Evolutionary conservation across 2,797 vertebrate species (phyloP).

Genomic region (Chrosomus eos): DNA sequence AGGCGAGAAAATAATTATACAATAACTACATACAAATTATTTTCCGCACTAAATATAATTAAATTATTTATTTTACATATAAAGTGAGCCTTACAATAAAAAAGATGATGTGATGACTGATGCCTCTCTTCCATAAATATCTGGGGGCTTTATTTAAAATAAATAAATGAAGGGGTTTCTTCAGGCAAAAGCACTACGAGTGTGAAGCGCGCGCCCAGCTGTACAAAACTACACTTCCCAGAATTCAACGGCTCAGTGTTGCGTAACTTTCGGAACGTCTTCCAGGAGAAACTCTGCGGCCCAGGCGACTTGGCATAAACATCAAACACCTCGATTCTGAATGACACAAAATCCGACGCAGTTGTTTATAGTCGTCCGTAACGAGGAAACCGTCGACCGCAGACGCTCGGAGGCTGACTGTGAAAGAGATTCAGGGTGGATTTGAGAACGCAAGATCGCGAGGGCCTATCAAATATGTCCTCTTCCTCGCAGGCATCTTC

Average conservation of each 20-base stretch:
- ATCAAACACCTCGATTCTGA: constrained; percentile 67
- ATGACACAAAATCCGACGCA: constrained; percentile 38
- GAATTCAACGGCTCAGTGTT: constrained; percentile 66
- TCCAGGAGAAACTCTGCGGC: constrained; percentile 71
- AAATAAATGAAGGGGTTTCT: not conserved
- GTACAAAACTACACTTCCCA: constrained; percentile 70
- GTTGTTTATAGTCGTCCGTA: constrained; percentile 34
- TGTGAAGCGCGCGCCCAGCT: not conserved
- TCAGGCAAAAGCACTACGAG: not conserved
- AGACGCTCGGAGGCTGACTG: constrained; percentile 18
- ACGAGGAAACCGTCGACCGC: constrained; percentile 20
- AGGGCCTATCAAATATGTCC: constrained; percentile 67
- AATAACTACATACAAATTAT: not conserved
- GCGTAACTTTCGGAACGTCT: constrained; percentile 74
- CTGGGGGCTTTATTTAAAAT: not conserved
- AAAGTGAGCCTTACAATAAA: not conserved
- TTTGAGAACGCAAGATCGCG: constrained; percentile 56
- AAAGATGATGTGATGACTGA: not conserved
- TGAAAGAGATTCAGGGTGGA: constrained; percentile 48
- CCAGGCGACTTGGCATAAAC: constrained; percentile 73
- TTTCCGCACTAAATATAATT: not conserved
- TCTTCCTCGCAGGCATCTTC: constrained; percentile 83
- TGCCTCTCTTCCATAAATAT: not conserved
- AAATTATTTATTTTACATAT: not conserved
- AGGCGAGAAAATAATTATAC: not conserved